Evolutionary conservation across 2,797 vertebrate species (phyloP).

Genomic region (Dendrocincla tyrannina): DNA sequence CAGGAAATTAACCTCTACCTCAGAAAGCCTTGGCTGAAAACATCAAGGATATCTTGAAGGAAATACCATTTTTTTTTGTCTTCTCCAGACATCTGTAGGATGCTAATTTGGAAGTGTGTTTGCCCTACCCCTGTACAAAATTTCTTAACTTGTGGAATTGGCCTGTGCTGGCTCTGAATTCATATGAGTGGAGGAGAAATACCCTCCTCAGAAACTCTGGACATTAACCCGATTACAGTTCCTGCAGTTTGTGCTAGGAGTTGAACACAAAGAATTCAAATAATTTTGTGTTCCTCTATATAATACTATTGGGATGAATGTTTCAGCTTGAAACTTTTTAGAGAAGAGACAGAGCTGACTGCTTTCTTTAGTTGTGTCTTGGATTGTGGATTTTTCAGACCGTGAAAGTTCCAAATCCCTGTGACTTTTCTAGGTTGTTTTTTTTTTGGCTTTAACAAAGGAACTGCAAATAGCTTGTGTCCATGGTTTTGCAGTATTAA

Average conservation of each 20-base stretch:
- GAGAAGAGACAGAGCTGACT: background rate
- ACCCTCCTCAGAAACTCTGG: background rate
- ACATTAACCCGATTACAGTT: background rate
- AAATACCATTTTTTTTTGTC: background rate
- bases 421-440: background rate
- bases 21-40: background rate
- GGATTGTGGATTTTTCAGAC: background rate
- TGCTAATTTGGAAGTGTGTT: background rate
- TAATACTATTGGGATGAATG: background rate
- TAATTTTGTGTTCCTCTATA: background rate
- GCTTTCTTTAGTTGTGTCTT: background rate
- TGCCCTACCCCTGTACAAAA: background rate
- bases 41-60: background rate
- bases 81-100: background rate
- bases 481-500: background rate
- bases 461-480: background rate
- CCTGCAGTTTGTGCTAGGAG: background rate
- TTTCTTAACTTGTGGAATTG: background rate
- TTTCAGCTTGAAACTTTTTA: background rate
- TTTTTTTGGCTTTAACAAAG: background rate
- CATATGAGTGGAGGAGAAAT: background rate
- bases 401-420: background rate
- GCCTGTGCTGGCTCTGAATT: background rate
- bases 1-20: background rate
- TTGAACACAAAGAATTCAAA: background rate